A percentile compares a stretch with the other conserved stretches of the same genome.
Evolutionary conservation across 2,113 vertebrate genomes (phyloP).

Genomic region (Trinectes maculatus): DNA sequence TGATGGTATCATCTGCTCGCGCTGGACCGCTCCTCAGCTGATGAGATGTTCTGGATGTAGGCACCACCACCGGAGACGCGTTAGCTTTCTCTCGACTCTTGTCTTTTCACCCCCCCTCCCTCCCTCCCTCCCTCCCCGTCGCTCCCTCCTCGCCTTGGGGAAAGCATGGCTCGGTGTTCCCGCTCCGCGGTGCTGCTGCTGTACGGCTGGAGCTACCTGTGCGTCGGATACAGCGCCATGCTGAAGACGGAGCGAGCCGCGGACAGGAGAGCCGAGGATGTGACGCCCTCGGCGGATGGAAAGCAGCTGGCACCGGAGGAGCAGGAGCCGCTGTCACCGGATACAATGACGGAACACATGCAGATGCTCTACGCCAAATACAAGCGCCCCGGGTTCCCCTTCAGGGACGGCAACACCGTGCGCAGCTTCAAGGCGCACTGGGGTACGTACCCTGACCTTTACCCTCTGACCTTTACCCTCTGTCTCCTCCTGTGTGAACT

Average conservation of each 20-base stretch:
- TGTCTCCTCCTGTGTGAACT: too few species aligned
- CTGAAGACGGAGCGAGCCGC: slow-evolving; percentile 63
- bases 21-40: slow-evolving; percentile 53
- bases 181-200: slow-evolving; percentile 81
- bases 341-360: slow-evolving; percentile 93
- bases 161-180: slow-evolving; percentile 81
- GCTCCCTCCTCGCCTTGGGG: not conserved
- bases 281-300: slow-evolving; percentile 47
- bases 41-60: slow-evolving; percentile 63
- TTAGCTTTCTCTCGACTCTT: slow-evolving; percentile 15
- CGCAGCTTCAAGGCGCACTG: slow-evolving; percentile 86
- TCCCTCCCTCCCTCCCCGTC: not conserved
- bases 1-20: slow-evolving; percentile 43
- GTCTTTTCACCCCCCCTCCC: too few species aligned
- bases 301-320: slow-evolving; percentile 41
- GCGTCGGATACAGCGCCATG: slow-evolving; percentile 79
- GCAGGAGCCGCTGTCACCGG: slow-evolving; percentile 65
- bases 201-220: slow-evolving; percentile 82
- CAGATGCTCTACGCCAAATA: slow-evolving; percentile 90
- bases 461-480: too few species aligned
- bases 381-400: slow-evolving; percentile 77
- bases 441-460: too few species aligned
- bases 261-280: slow-evolving; percentile 62
- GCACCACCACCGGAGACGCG: slow-evolving; percentile 45
- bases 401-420: slow-evolving; percentile 90